Evolutionary conservation across 2,113 vertebrate genomes (phyloP).

Genomic region (Hyperopisus bebe): DNA sequence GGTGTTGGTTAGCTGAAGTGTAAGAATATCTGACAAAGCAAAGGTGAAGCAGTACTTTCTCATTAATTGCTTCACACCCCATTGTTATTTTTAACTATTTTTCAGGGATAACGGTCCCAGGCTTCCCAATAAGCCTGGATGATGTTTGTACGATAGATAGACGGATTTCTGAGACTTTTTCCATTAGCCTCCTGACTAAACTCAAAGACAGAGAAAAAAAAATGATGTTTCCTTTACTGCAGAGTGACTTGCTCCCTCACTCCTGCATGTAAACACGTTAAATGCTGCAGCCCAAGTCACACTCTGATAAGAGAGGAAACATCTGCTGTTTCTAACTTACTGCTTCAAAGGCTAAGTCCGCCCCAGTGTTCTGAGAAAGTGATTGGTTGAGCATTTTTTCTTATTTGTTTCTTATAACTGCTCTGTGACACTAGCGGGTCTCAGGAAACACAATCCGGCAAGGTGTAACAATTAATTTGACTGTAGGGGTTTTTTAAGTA

Average conservation of each 20-base stretch:
- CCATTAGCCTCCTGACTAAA: not conserved
- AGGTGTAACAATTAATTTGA: not conserved
- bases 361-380: not conserved
- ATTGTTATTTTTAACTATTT: not conserved
- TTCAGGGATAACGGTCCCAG: not conserved
- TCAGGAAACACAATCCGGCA: not conserved
- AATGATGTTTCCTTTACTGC: not conserved
- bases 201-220: not conserved
- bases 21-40: not conserved
- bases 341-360: not conserved
- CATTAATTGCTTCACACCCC: not conserved
- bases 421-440: not conserved
- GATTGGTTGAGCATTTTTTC: not conserved
- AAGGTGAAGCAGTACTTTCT: not conserved
- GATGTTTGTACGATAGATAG: not conserved
- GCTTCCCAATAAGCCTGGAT: not conserved
- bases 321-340: not conserved
- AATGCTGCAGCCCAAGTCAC: not conserved
- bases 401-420: not conserved
- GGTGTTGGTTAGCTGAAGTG: not conserved
- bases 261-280: not conserved
- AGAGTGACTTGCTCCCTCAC: not conserved
- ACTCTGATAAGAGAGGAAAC: constrained; percentile 8
- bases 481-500: not conserved
- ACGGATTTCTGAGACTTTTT: not conserved